Base-by-base conservation (phyloP, 2,797 vertebrate genomes). In the Acanthornis magna region DNA sequence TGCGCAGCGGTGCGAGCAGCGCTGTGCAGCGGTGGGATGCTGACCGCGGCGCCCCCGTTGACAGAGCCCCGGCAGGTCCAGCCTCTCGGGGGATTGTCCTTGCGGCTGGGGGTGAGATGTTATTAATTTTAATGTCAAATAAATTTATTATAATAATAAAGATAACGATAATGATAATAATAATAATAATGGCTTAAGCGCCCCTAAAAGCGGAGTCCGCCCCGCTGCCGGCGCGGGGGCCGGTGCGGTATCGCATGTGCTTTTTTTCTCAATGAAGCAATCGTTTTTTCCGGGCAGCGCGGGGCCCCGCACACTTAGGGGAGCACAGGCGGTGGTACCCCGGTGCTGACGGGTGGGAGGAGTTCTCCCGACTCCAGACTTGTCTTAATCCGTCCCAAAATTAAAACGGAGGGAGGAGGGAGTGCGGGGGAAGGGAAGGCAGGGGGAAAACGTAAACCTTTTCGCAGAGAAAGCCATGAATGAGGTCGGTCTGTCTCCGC, bases 191-290 rank as follows among this genome's bases (percentile, higher is more conserved):
- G n/a, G 43, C 11, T 71, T 43, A 20, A 29, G 32, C 5, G 21
- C 20, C 51, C 36, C 42, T 32, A 7, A 43, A 36, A 48, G 61
- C 48, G 6, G 47, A 45, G 36, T 13, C 27, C 7, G 16, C 32
- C 9, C 32, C 13, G 51, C 58, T 27, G 76, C 61, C 25, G 32
- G 29, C 48, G 51, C 53, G 43, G 53, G 9, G 66, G 70, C 38
- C 18, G 77, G 6, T 62, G 91, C 62, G 4, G 14, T 50, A 7
- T 54, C 29, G 16, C 53, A 5, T n/a, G 80, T 26, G 73, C 45
- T 27, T 61, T 80, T 76, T 81, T 85, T 51, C 81, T 86, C 78
- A 95, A 88, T 94, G 90, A 92, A 93, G 76, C 80, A 50, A 76
- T 73, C 15, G 0, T 9, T 66, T 72, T 85, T 85, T 58, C 72